phyloP scores from a whole-genome alignment of 2,113 vertebrate species.

The Chamaetylas fuelleborni region DNA sequence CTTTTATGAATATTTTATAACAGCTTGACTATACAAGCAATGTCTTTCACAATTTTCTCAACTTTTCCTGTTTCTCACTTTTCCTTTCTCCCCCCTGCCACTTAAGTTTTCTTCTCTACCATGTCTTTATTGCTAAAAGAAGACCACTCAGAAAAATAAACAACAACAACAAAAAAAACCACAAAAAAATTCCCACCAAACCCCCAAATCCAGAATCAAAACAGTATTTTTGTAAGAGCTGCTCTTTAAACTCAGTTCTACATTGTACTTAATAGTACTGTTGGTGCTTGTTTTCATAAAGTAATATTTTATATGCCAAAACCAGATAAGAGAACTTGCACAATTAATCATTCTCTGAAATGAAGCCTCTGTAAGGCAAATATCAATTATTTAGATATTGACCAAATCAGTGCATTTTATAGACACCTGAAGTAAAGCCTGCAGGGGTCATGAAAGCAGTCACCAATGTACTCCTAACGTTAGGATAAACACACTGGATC shows the following conservation, averaged over 20 bases:
- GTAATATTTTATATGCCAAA: neutral
- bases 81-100: neutral
- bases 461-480: neutral
- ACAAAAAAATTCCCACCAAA: neutral
- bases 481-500: neutral
- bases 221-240: neutral
- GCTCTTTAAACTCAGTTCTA: neutral
- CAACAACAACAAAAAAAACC: too few relatives aligned
- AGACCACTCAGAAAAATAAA: neutral
- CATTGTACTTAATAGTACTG: neutral
- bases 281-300: neutral
- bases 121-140: neutral
- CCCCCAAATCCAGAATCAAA: neutral
- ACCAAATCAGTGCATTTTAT: neutral
- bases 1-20: slow-evolving; percentile 23
- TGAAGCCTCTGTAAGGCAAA: neutral
- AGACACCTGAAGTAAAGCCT: neutral
- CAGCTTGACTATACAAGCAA: neutral
- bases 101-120: neutral
- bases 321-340: neutral
- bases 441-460: neutral
- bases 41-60: neutral
- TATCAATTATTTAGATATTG: neutral
- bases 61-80: neutral
- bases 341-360: neutral